A percentile compares a stretch with the other conserved stretches of the same genome.
phyloP scores from a whole-genome alignment of 2,113 vertebrate genomes.

The Chascanopsetta lugubris region DNA sequence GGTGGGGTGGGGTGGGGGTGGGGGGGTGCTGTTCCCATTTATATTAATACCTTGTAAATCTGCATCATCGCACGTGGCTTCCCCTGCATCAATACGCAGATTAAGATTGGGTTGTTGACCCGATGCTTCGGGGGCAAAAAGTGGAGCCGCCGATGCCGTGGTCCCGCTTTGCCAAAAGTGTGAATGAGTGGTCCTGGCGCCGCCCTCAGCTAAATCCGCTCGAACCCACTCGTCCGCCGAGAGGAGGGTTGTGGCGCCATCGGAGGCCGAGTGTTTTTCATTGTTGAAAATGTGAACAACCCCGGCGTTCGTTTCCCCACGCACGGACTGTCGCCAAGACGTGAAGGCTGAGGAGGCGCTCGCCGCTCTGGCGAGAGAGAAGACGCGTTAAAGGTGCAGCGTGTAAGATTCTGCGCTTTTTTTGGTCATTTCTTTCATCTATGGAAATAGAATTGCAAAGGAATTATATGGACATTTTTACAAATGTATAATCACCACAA shows the following conservation, averaged over 20 bases:
- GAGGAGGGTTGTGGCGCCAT: neutral
- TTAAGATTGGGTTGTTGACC: conserved; percentile 43
- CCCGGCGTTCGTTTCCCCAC: too few relatives aligned
- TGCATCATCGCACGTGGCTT: conserved; percentile 27
- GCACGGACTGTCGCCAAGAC: too few relatives aligned
- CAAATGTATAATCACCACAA: too few relatives aligned
- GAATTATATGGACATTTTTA: too few relatives aligned
- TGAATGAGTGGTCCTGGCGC: conserved; percentile 16
- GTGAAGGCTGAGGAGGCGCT: too few relatives aligned
- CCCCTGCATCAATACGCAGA: conserved; percentile 38
- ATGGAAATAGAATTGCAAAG: too few relatives aligned
- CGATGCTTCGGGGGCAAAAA: conserved; percentile 20
- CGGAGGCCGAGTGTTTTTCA: neutral
- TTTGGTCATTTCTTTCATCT: too few relatives aligned
- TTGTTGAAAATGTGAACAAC: too few relatives aligned
- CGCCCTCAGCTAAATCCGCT: conserved; percentile 8
- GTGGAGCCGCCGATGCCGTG: conserved; percentile 10
- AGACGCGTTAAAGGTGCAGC: too few relatives aligned
- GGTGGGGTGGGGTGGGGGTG: too few relatives aligned
- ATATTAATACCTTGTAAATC: conserved; percentile 17
- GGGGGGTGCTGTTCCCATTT: conserved; percentile 10
- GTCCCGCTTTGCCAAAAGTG: conserved; percentile 14
- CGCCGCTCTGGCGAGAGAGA: too few relatives aligned
- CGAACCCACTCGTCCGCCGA: conserved; percentile 1
- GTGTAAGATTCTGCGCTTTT: too few relatives aligned